Evolutionary conservation across 35 echinoderm and acorn worm species (phyloP), one percentile per base, ranked within the genome.

Genomic region (Patiria miniata): DNA sequence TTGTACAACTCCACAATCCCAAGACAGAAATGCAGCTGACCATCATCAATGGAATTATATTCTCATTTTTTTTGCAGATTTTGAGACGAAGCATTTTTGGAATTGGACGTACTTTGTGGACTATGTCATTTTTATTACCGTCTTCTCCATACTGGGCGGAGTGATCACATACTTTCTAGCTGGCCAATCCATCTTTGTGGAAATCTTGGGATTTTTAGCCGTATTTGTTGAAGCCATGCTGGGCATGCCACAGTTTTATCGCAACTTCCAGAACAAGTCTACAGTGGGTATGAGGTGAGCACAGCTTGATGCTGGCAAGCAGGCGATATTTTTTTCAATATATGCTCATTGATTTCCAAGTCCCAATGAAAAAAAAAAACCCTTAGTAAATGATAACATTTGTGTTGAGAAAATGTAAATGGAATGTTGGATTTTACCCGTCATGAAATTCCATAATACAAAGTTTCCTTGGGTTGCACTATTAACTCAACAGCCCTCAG

Each of bases 201-300:
- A 99, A 61, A 55, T 83, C 6, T 33, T 99, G 50, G 96, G 96
- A 7, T 99, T 99, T 79, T 40, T 99, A 65, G 96, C 96, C 9
- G 96, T 99, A 1, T 99, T 99, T 84, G 92, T 89, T 0, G 96
- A 99, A 87, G 92, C 96, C 6, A 90, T 99, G 86, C 79, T 99
- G 8, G 96, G 96, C 37, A 87, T 91, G 12, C 96, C 96, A 10
- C 96, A 99, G 61, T 99, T 99, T 56, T 99, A 99, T 60, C 83
- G 83, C 40, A 99, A 99, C 51, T 91, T 86, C 40, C 84, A 90
- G 79, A 99, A 99, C 82, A 89, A 92, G 81, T 99, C 96, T 78
- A 99, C 96, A 33, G 68, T 89, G 37, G 96, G 96, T 60, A 99
- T 99, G 96, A 99, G 96, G 96, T 95, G 86, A 80, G 82, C 65